Evolutionary conservation across 2,888 invertebrate species (phyloP).

Genomic region (Iselma pallidipennis): DNA sequence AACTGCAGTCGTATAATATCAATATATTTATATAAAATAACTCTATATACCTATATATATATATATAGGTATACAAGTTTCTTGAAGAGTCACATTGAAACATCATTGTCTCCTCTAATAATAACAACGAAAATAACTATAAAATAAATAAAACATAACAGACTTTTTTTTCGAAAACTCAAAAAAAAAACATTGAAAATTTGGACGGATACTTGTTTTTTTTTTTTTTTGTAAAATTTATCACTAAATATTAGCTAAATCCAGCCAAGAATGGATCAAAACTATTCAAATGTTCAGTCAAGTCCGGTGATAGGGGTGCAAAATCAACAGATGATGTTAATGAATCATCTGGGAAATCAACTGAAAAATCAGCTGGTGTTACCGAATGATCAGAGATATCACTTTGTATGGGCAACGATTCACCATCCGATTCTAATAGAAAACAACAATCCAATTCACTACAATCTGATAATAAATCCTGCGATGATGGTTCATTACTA

Average conservation of each 20-base stretch:
- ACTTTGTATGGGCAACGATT: constrained; percentile 50
- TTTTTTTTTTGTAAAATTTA: neutral
- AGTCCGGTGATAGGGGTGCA: constrained; percentile 49
- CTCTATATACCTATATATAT: constrained; percentile 18
- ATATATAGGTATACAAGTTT: no score
- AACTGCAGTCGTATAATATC: constrained; percentile 27
- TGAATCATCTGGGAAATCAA: constrained; percentile 52
- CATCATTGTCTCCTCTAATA: no score
- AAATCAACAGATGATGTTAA: constrained; percentile 51
- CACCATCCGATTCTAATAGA: constrained; percentile 62
- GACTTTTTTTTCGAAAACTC: neutral
- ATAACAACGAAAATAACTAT: constrained; percentile 25
- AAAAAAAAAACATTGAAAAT: constrained; percentile 13
- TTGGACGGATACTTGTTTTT: constrained; percentile 16
- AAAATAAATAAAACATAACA: constrained; percentile 26
- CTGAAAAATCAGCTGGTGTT: constrained; percentile 51
- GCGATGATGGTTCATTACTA: constrained; percentile 30
- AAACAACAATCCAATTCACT: constrained; percentile 56
- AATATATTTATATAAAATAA: constrained; percentile 22
- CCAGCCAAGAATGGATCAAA: constrained; percentile 51
- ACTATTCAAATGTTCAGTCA: constrained; percentile 47
- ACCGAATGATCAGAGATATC: constrained; percentile 53
- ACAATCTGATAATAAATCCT: constrained; percentile 48
- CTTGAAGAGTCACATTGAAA: no score
- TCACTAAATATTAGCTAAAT: constrained; percentile 40